Percentiles rank a stretch among this genome's conserved stretches.
phyloP scores from a whole-genome alignment of 1,140 invertebrate species.

The Cataglyphis hispanica region DNA sequence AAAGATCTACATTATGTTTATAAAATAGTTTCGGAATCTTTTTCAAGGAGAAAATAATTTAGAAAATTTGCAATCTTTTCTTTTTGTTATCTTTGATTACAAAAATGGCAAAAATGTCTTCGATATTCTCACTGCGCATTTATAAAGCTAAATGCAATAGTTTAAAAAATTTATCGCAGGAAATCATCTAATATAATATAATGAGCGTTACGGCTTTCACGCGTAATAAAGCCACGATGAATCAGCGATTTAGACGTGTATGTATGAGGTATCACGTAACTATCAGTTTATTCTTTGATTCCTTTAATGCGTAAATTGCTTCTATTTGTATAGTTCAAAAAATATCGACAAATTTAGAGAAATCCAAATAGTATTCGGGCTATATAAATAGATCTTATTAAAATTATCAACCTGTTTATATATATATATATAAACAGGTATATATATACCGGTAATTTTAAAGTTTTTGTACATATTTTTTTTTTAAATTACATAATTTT shows the following conservation, averaged over 20 bases:
- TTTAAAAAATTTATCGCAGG: neutral
- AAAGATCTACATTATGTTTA: neutral
- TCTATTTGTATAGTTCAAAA: neutral
- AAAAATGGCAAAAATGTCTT: neutral
- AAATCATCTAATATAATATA: neutral
- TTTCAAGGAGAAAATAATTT: neutral
- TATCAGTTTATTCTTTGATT: neutral
- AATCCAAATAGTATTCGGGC: neutral
- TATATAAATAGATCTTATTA: neutral
- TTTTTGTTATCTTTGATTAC: neutral
- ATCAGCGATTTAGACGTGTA: constrained; percentile 36
- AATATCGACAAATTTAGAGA: neutral
- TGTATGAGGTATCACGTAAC: neutral
- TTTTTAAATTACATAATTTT: too few relatives aligned
- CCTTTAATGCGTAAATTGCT: neutral
- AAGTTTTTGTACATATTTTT: neutral
- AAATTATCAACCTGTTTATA: neutral
- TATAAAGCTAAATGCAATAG: neutral
- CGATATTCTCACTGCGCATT: neutral
- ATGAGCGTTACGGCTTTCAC: neutral
- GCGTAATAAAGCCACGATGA: neutral
- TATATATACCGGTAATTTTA: neutral
- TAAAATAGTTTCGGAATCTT: neutral
- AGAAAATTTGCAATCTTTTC: neutral
- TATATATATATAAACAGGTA: too few relatives aligned